Evolutionary conservation across 2,888 invertebrate genomes (phyloP), one percentile per base, ranked within the genome.

Genomic region (Philonicus albiceps): DNA sequence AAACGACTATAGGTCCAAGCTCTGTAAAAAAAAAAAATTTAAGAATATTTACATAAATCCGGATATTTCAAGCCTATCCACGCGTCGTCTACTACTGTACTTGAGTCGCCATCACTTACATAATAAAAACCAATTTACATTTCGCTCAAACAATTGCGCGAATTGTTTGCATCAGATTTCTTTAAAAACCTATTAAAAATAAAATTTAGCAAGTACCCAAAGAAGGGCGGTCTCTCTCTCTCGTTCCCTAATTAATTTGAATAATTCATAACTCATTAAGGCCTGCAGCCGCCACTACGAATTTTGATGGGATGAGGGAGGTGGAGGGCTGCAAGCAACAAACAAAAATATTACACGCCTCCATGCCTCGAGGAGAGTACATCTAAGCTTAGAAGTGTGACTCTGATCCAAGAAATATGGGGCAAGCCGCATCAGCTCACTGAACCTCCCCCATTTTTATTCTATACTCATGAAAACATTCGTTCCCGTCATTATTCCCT

Each of bases 401-500:
- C 27, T 64, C 64, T 3, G 64, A 64, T 27, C 27, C 64, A 8
- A 64, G 27, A 64, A 64, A 64, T 64, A 64, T 64, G 64, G 64
- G 64, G 22, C 64, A 64, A 49, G n/a, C 49, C n/a, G 49, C 49
- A 16, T n/a, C 49, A 49, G 40, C 40, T 43, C 40, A 16, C 27
- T 64, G 64, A 27, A 27, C 64, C 64, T 27, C 40, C 49, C 49
- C 49, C 49, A 30, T 49, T 78, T n/a, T 78, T 74, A 74, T 31
- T 74, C 31, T 30, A 6, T n/a, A 74, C 31, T 74, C 74, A 43
- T 22, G 43, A 78, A 49, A 78, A 78, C 27, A 78, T 78, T 43
- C 78, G 49, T 78, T 43, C 49, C 78, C 22, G 43, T 78, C 49
- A 49, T 78, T 78, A 76, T 78, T 49, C 78, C 49, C 78, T 49